Evolutionary conservation across 2,113 vertebrate genomes (phyloP).

Genomic region (Solea senegalensis): DNA sequence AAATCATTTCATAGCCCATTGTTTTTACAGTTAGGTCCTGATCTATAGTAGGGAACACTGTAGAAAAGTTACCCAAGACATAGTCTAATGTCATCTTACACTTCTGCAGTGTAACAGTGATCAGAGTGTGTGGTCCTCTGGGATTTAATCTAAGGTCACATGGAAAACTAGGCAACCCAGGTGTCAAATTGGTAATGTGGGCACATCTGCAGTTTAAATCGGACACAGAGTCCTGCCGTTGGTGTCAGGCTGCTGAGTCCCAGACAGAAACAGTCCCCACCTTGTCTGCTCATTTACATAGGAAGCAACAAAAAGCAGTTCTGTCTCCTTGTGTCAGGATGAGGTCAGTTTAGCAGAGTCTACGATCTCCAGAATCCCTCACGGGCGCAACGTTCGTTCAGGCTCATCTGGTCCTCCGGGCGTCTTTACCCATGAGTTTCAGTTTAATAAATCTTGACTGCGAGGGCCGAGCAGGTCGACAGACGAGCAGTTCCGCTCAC

Average conservation of each 20-base stretch:
- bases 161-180: constrained; percentile 75
- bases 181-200: constrained; percentile 65
- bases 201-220: constrained; percentile 46
- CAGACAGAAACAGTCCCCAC: constrained; percentile 22
- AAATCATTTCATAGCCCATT: constrained; percentile 57
- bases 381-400: constrained; percentile 52
- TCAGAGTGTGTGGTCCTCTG: constrained; percentile 54
- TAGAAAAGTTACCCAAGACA: constrained; percentile 24
- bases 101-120: constrained; percentile 48
- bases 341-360: constrained; percentile 42
- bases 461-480: constrained; percentile 27
- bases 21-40: constrained; percentile 52
- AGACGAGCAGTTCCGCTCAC: constrained; percentile 46
- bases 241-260: constrained; percentile 38
- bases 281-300: constrained; percentile 29
- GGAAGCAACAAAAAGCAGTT: constrained; percentile 53
- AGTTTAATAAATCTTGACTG: constrained; percentile 35
- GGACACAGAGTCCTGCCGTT: constrained; percentile 31
- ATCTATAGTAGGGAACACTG: constrained; percentile 34
- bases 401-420: constrained; percentile 34
- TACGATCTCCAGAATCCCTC: constrained; percentile 31
- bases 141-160: constrained; percentile 73
- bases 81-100: constrained; percentile 42
- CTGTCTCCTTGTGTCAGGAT: constrained; percentile 49
- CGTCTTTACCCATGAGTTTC: constrained; percentile 24